Conservation (phyloP, 2,113 vertebrate species). For the Aptenodytes patagonicus region DNA sequence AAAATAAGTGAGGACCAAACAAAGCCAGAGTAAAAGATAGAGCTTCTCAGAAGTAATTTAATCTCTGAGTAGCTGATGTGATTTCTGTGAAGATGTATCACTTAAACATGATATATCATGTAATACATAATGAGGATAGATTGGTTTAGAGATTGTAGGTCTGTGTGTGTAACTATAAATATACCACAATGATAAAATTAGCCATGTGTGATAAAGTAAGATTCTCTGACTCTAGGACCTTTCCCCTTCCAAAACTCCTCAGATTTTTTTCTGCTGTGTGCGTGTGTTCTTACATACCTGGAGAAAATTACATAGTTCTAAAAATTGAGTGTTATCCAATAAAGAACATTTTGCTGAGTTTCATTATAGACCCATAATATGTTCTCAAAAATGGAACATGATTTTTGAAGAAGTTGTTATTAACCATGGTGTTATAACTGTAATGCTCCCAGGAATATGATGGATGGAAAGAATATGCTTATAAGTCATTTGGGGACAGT, state of each 20-base stretch:
- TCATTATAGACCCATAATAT: neutral
- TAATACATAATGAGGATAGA: neutral
- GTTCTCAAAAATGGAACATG: constrained; percentile 21
- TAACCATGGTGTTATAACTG: neutral
- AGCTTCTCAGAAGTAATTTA: neutral
- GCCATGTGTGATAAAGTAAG: neutral
- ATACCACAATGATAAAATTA: neutral
- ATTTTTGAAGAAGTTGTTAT: constrained; percentile 25
- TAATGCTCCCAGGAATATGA: neutral
- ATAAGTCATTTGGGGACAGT: neutral
- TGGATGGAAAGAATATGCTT: neutral
- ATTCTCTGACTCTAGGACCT: neutral
- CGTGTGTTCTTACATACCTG: neutral
- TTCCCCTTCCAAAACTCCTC: neutral
- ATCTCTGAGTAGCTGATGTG: neutral
- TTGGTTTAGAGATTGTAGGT: neutral
- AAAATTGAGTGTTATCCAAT: neutral
- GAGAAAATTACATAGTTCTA: neutral
- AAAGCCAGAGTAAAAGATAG: neutral
- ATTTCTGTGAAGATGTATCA: neutral
- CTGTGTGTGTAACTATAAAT: neutral
- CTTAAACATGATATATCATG: neutral
- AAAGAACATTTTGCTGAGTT: constrained; percentile 7
- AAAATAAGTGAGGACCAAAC: neutral
- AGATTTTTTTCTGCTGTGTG: neutral